Evolutionary conservation across 2,113 vertebrate genomes (phyloP).

Genomic region (Morone chrysops): DNA sequence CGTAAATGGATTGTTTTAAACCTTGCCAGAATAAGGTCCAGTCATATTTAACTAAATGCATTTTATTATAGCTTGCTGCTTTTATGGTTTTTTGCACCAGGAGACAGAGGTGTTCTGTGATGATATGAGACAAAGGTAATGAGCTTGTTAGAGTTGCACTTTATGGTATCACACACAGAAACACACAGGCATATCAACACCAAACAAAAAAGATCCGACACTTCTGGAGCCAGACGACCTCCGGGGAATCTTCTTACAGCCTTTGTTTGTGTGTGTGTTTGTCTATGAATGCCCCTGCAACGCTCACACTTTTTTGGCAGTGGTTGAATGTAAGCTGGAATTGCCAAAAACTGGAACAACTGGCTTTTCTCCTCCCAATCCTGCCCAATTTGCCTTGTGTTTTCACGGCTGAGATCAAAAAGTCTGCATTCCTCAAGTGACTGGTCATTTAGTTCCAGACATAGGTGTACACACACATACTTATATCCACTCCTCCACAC

Average conservation of each 20-base stretch:
- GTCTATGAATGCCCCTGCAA: not conserved
- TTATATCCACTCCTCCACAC: conserved; percentile 29
- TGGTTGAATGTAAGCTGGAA: conserved; percentile 16
- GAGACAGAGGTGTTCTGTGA: conserved; percentile 37
- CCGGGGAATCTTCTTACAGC: conserved; percentile 29
- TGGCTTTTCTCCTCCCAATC: conserved; percentile 25
- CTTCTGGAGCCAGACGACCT: conserved; percentile 45
- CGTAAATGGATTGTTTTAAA: conserved; percentile 18
- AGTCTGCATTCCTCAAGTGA: conserved; percentile 59
- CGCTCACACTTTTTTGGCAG: not conserved
- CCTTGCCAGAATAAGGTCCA: conserved; percentile 3
- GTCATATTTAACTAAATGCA: not conserved
- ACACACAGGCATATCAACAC: conserved; percentile 3
- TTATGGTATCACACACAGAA: conserved; percentile 10
- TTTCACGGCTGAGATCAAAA: conserved; percentile 45
- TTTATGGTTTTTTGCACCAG: not conserved
- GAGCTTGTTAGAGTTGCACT: conserved; percentile 42
- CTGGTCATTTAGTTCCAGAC: conserved; percentile 63
- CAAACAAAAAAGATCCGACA: conserved; percentile 43
- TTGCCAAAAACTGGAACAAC: conserved; percentile 35
- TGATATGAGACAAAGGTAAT: conserved; percentile 52
- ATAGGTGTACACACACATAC: conserved; percentile 47
- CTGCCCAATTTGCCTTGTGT: conserved; percentile 22
- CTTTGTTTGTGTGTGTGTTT: conserved; percentile 36
- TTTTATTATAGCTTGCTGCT: not conserved